phyloP scores from a whole-genome alignment of 1,140 invertebrate species.

The Reticulitermes speratus region DNA sequence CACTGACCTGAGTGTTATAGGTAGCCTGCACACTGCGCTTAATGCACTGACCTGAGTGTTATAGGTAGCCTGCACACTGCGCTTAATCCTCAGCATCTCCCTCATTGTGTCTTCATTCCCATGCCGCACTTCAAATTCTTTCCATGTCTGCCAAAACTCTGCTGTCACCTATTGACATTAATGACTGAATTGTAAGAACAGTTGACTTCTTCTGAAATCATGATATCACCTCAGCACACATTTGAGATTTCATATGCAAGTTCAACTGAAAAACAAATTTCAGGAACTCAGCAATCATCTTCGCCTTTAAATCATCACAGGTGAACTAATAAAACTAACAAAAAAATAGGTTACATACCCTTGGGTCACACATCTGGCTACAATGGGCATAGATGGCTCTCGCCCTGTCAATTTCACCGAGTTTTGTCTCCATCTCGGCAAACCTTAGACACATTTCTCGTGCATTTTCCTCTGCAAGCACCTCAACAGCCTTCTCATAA shows the following conservation, averaged over 20 bases:
- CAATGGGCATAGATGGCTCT: slow-evolving; percentile 97
- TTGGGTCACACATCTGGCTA: slow-evolving; percentile 98
- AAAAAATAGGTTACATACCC: slow-evolving; percentile 54
- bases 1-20: slow-evolving; percentile 83
- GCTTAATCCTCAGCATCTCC: slow-evolving; percentile 97
- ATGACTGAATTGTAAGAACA: neutral
- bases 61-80: slow-evolving; percentile 95
- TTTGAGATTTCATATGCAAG: neutral
- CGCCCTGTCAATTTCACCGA: slow-evolving; percentile 97
- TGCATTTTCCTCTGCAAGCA: slow-evolving; percentile 84
- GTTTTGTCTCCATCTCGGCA: slow-evolving; percentile 95
- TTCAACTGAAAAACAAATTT: slow-evolving; percentile 12
- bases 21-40: slow-evolving; percentile 68
- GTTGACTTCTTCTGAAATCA: neutral
- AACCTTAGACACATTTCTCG: slow-evolving; percentile 96
- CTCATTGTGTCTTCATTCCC: slow-evolving; percentile 99
- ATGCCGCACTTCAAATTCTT: slow-evolving; percentile 98
- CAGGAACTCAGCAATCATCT: slow-evolving; percentile 6
- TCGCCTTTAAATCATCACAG: slow-evolving; percentile 13
- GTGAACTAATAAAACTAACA: neutral
- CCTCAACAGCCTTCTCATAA: slow-evolving; percentile 97
- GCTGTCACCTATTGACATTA: slow-evolving; percentile 66
- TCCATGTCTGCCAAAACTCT: slow-evolving; percentile 98
- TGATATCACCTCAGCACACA: neutral
- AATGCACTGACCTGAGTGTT: slow-evolving; percentile 74